Evolutionary conservation across 2,797 vertebrate genomes (phyloP).

Genomic region (Crocodylus rhombifer): DNA sequence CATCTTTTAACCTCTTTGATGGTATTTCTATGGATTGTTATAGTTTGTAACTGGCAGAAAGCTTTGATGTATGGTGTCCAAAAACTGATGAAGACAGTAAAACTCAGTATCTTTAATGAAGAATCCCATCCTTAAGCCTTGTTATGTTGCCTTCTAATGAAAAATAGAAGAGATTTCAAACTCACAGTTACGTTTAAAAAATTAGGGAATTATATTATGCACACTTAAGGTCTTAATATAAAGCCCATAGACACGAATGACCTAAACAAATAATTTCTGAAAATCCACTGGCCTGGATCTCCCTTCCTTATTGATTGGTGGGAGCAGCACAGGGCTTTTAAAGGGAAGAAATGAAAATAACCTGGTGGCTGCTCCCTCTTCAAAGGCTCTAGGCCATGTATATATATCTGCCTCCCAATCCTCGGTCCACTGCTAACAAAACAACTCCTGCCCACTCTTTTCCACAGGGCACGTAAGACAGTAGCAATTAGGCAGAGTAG

Average conservation of each 20-base stretch:
- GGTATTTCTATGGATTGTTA: neutral
- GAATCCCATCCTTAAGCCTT: too few species aligned
- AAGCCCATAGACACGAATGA: neutral
- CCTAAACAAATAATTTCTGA: neutral
- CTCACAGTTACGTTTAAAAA: neutral
- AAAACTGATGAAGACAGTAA: neutral
- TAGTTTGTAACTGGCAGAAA: neutral
- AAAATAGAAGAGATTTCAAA: neutral
- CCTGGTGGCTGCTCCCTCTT: neutral
- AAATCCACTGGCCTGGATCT: neutral
- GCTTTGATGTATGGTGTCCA: neutral
- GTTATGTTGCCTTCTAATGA: neutral
- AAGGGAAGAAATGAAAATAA: neutral
- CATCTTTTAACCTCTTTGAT: neutral
- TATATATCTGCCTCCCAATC: too few species aligned
- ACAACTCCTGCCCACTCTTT: too few species aligned
- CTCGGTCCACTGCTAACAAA: too few species aligned
- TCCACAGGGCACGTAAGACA: too few species aligned
- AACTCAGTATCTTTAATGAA: neutral
- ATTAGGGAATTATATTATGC: neutral
- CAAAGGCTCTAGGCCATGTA: neutral
- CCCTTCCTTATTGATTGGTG: neutral
- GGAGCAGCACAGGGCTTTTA: neutral
- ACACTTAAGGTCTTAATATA: neutral
- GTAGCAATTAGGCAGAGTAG: too few species aligned